A percentile compares a stretch with the other conserved stretches of the same genome.
Conservation (phyloP, 2,113 vertebrate genomes). For the Trematocara stigmaticum region DNA sequence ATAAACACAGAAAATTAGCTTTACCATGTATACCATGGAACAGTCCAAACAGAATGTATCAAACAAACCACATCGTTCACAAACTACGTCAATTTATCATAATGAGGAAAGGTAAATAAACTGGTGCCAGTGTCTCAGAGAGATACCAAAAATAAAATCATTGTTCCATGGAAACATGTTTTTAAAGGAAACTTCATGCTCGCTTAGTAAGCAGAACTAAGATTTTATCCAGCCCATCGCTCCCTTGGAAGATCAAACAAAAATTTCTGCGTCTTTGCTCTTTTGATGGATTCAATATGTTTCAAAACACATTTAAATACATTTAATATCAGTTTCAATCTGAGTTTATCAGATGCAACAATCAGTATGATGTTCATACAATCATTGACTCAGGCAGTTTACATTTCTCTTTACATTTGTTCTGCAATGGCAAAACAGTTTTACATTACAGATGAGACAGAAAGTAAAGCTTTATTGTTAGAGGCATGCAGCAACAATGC, state of each 20-base stretch:
- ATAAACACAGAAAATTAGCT: background rate
- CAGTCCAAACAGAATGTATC: background rate
- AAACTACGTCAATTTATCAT: background rate
- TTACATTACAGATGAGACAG: background rate
- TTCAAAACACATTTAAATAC: background rate
- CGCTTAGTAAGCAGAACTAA: accelerated
- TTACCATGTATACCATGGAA: background rate
- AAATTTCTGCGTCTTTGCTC: background rate
- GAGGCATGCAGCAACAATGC: background rate
- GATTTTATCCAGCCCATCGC: background rate
- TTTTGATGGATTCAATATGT: background rate
- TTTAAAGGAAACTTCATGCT: background rate
- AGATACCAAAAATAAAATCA: background rate
- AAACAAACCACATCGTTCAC: background rate
- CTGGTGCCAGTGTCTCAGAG: background rate
- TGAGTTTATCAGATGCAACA: background rate
- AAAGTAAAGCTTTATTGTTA: background rate
- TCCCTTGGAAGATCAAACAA: background rate
- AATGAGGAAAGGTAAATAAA: background rate
- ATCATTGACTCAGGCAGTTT: background rate
- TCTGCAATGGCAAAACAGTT: background rate
- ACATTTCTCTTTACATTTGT: background rate
- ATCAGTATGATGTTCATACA: background rate
- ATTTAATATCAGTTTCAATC: background rate
- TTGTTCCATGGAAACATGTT: background rate